Conservation (phyloP, 2,113 vertebrate species). For the Hippocampus barbouri region DNA sequence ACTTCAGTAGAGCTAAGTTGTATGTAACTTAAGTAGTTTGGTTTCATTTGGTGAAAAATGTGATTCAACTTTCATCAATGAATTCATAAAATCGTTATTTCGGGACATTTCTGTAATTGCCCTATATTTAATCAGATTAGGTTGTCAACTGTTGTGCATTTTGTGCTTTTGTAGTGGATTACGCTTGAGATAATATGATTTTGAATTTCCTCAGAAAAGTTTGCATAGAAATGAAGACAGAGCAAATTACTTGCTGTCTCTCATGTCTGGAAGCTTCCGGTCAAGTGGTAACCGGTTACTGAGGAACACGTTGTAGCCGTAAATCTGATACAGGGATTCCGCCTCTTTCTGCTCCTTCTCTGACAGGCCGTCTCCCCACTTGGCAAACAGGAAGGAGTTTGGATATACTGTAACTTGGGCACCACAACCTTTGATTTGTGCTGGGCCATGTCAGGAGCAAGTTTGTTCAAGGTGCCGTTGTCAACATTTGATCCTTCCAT, state of each 20-base stretch:
- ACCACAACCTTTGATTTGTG: neutral
- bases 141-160: too few relatives aligned
- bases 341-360: slow-evolving; percentile 59
- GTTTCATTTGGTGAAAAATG: too few relatives aligned
- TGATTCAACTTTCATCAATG: too few relatives aligned
- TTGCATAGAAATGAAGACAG: neutral
- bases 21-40: too few relatives aligned
- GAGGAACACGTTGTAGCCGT: slow-evolving; percentile 66
- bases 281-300: slow-evolving; percentile 60
- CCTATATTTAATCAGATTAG: too few relatives aligned
- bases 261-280: slow-evolving; percentile 52
- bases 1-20: too few relatives aligned
- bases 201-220: neutral
- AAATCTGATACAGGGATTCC: slow-evolving; percentile 48
- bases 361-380: slow-evolving; percentile 56
- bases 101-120: too few relatives aligned
- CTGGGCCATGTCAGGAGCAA: neutral
- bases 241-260: slow-evolving; percentile 44
- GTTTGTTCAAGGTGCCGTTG: neutral
- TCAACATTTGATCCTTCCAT: slow-evolving; percentile 11
- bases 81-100: too few relatives aligned
- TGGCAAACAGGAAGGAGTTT: slow-evolving; percentile 51
- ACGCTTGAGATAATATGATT: too few relatives aligned
- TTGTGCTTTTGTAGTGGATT: too few relatives aligned
- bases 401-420: slow-evolving; percentile 45